Conservation (phyloP, 2,888 invertebrate species). For the Pimpla rufipes region DNA sequence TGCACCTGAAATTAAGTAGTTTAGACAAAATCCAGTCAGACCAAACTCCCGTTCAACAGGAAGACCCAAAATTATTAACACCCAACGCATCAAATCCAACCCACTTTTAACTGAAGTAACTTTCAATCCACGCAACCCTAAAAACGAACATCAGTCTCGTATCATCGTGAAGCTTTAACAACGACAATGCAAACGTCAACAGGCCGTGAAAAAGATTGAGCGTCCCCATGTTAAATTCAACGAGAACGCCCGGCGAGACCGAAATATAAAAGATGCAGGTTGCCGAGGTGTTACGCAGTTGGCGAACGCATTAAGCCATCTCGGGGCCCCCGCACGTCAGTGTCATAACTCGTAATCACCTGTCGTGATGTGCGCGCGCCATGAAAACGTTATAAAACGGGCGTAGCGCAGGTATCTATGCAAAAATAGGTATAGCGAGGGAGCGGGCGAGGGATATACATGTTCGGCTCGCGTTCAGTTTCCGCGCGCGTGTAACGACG, state of each 20-base stretch:
- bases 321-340: conserved; percentile 1
- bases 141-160: too few relatives aligned
- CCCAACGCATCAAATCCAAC: background rate
- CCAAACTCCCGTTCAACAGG: background rate
- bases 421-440: conserved; percentile 10
- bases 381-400: conserved; percentile 18
- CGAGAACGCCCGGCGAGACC: background rate
- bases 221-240: background rate
- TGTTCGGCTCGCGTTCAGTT: conserved; percentile 34
- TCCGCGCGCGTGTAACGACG: conserved; percentile 42
- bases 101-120: background rate
- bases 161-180: too few relatives aligned
- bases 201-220: too few relatives aligned
- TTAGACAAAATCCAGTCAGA: background rate
- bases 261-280: background rate
- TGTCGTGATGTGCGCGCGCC: conserved; percentile 17
- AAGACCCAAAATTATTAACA: background rate
- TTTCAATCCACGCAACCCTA: too few relatives aligned
- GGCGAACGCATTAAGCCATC: background rate
- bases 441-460: background rate
- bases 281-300: conserved; percentile 2
- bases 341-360: conserved; percentile 34
- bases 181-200: too few relatives aligned
- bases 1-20: background rate
- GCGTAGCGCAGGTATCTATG: conserved; percentile 6